These are phyloP conservation scores for Noctua comes DNA, from an alignment of 2,888 invertebrate genomes.

Conservation along the genomic window DNA sequence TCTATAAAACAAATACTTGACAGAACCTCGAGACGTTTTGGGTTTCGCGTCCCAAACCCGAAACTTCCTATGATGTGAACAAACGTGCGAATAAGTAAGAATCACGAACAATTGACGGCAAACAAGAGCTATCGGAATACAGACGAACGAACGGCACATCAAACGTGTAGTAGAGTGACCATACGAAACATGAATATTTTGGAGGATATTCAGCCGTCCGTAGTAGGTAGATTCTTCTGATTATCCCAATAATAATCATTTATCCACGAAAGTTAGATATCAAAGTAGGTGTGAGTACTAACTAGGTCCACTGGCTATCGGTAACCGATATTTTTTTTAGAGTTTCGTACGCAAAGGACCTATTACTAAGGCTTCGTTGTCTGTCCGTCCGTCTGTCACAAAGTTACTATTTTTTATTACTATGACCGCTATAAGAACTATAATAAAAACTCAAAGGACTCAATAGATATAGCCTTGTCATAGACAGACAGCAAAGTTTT, in stretches of 20 bases:
- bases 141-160: slow-evolving; percentile 18
- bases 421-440: no score
- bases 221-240: background rate
- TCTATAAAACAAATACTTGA: background rate
- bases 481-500: background rate
- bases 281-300: background rate
- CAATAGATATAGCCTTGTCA: background rate
- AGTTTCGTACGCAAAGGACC: background rate
- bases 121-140: slow-evolving; percentile 29
- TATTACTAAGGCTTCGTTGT: no score
- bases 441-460: background rate
- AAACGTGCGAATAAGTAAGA: slow-evolving; percentile 44
- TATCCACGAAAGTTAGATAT: background rate
- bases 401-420: background rate
- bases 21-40: background rate
- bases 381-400: background rate
- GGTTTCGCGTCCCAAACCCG: background rate
- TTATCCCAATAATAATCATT: background rate
- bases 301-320: background rate
- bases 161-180: slow-evolving; percentile 37
- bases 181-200: background rate
- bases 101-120: slow-evolving; percentile 22
- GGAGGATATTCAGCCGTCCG: background rate
- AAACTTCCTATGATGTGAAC: background rate
- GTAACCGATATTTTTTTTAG: background rate